Evolutionary conservation across 2,113 vertebrate species (phyloP).

Genomic region (Typhlomys cinereus): DNA sequence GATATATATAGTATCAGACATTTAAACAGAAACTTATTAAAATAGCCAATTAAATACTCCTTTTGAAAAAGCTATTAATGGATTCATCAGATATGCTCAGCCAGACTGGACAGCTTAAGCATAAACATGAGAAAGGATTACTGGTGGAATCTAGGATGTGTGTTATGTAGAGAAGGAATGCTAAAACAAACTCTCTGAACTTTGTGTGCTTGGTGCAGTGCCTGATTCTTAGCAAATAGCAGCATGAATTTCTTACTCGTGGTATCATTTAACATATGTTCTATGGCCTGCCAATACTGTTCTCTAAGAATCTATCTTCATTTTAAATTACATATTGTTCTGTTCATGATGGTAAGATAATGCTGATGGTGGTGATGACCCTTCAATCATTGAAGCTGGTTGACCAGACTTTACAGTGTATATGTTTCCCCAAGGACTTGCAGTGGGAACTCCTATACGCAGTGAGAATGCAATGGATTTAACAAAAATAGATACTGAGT

Average conservation of each 20-base stretch:
- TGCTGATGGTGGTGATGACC: background rate
- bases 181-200: no score
- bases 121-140: background rate
- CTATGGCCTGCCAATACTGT: background rate
- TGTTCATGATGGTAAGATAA: background rate
- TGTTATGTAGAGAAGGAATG: background rate
- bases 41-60: background rate
- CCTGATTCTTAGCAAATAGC: background rate
- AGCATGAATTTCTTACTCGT: background rate
- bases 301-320: background rate
- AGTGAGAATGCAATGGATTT: background rate
- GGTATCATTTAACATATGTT: background rate
- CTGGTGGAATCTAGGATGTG: background rate
- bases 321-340: background rate
- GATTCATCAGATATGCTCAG: constrained; percentile 16
- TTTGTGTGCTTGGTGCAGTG: background rate
- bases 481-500: background rate
- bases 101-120: background rate
- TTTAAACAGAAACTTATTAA: background rate
- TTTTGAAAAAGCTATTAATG: background rate
- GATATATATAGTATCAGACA: no score
- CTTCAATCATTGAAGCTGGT: background rate
- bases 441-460: background rate
- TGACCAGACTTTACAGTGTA: background rate
- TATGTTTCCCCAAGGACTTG: background rate